Conservation (phyloP, 2,797 vertebrate genomes). For the Garrulus glandarius region DNA sequence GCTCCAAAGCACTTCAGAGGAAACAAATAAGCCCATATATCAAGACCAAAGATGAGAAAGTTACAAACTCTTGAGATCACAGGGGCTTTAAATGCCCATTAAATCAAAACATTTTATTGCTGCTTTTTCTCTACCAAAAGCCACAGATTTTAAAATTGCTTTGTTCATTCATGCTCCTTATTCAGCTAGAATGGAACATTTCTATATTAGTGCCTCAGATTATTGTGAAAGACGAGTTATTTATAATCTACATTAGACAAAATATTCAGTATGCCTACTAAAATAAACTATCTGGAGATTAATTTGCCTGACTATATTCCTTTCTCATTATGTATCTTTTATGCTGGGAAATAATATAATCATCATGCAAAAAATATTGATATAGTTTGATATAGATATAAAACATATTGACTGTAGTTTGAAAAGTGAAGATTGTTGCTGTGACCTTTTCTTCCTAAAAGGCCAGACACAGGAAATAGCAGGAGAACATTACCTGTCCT, state of each 20-base stretch:
- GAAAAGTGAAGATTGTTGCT: background rate
- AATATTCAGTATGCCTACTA: background rate
- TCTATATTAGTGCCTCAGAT: background rate
- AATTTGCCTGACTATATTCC: background rate
- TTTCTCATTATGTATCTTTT: background rate
- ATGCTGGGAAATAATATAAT: background rate
- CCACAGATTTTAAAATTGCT: background rate
- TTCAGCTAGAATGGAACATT: background rate
- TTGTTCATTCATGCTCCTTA: background rate
- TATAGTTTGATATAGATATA: background rate
- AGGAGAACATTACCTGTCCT: conserved; percentile 89
- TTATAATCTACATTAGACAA: background rate
- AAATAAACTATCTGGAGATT: background rate
- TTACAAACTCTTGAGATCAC: background rate
- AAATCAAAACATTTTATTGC: background rate
- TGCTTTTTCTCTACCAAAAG: background rate
- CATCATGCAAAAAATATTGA: background rate
- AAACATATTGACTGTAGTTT: background rate
- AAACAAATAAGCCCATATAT: background rate
- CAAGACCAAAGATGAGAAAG: background rate
- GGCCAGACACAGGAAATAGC: conserved; percentile 17
- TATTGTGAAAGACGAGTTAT: background rate
- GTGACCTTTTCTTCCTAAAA: background rate
- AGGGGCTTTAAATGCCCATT: background rate
- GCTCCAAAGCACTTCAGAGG: background rate